Percentiles rank a stretch among this genome's conserved stretches.
phyloP scores from a whole-genome alignment of 2,888 invertebrate species.

The Arrhopalites spinosus region DNA sequence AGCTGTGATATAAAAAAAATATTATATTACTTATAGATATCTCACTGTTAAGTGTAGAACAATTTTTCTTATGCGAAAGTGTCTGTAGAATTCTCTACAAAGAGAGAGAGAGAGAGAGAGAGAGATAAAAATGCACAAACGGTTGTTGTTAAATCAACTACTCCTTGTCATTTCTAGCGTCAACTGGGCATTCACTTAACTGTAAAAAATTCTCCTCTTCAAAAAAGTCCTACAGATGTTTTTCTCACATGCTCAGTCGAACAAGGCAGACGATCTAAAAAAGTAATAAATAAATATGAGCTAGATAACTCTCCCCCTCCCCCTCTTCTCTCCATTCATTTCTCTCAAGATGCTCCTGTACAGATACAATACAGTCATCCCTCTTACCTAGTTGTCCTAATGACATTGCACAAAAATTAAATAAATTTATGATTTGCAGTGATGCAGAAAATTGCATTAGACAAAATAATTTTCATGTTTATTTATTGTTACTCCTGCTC shows the following conservation, averaged over 20 bases:
- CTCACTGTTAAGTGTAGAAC: too few relatives aligned
- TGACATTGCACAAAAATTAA: constrained; percentile 34
- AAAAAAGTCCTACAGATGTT: constrained; percentile 10
- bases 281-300: constrained; percentile 25
- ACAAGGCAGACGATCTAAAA: constrained; percentile 6
- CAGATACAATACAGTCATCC: background rate
- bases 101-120: background rate
- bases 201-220: constrained; percentile 17
- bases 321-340: background rate
- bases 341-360: background rate
- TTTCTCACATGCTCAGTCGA: constrained; percentile 20
- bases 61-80: background rate
- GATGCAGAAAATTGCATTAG: constrained; percentile 32
- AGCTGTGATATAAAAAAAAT: too few relatives aligned
- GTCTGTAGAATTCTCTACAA: background rate
- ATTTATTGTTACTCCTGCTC: background rate
- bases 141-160: constrained; percentile 17
- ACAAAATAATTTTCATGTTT: background rate
- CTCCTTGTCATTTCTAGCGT: constrained; percentile 18
- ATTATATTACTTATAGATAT: too few relatives aligned
- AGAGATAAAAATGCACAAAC: background rate
- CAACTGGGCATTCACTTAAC: constrained; percentile 16
- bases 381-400: constrained; percentile 33
- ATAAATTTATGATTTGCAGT: constrained; percentile 17
- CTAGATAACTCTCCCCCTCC: background rate